Percentiles rank a stretch among this genome's conserved stretches.
phyloP scores from a whole-genome alignment of 2,888 invertebrate species.

The Zygothrica quintamaculata region DNA sequence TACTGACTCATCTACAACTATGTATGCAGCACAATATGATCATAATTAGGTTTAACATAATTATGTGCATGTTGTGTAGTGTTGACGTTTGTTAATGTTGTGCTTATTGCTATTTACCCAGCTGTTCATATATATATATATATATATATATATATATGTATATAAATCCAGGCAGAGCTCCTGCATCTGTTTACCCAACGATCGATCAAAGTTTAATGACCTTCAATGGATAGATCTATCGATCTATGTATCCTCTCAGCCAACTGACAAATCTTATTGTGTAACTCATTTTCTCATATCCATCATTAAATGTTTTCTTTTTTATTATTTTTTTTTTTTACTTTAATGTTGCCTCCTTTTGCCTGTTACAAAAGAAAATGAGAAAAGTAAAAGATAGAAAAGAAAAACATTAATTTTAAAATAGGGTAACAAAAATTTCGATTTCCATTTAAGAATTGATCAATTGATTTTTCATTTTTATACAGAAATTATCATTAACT shows the following conservation, averaged over 20 bases:
- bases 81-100: conserved; percentile 37
- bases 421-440: too few species aligned
- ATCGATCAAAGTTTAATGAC: conserved; percentile 68
- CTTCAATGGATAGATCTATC: conserved; percentile 55
- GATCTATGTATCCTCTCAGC: too few species aligned
- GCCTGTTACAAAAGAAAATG: too few species aligned
- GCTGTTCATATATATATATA: conserved; percentile 51
- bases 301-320: too few species aligned
- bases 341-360: too few species aligned
- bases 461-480: conserved; percentile 44
- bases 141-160: conserved; percentile 41
- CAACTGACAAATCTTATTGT: too few species aligned
- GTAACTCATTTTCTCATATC: conserved; percentile 11
- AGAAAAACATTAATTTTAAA: conserved; percentile 26
- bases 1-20: conserved; percentile 25
- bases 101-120: conserved; percentile 58
- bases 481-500: conserved; percentile 39
- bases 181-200: conserved; percentile 7
- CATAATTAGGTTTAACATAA: conserved; percentile 1
- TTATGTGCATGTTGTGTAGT: conserved; percentile 23
- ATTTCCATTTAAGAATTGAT: conserved; percentile 39
- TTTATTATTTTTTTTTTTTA: too few species aligned
- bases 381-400: too few species aligned
- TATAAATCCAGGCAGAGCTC: conserved; percentile 3
- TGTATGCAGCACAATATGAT: conserved; percentile 21